phyloP scores from a whole-genome alignment of 2,888 invertebrate genomes.

The Gerris lacustris region DNA sequence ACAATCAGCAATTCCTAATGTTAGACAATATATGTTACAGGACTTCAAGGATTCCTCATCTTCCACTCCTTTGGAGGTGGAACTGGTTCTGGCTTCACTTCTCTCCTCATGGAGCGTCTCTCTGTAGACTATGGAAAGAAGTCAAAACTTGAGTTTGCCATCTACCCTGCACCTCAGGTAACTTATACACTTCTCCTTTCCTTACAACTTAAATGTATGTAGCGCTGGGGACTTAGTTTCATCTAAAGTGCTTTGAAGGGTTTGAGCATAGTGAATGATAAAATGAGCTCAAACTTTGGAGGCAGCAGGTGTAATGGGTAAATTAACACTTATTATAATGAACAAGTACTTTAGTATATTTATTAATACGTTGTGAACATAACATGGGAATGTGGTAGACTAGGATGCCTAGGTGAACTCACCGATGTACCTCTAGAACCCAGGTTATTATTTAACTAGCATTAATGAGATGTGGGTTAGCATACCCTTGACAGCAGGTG shows the following conservation, averaged over 20 bases:
- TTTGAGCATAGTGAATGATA: not conserved
- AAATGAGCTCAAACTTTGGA: not conserved
- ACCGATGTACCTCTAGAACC: too few relatives aligned
- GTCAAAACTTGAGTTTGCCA: constrained; percentile 51
- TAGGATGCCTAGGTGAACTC: too few relatives aligned
- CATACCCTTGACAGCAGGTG: too few relatives aligned
- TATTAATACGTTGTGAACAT: too few relatives aligned
- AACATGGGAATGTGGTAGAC: too few relatives aligned
- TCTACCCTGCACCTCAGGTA: constrained; percentile 52
- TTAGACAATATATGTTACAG: not conserved
- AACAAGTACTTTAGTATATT: too few relatives aligned
- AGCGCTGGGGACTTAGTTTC: not conserved
- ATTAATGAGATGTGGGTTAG: too few relatives aligned
- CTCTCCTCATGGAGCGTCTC: constrained; percentile 51
- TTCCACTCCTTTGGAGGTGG: constrained; percentile 52
- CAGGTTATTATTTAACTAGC: too few relatives aligned
- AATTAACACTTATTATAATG: too few relatives aligned
- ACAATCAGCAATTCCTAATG: too few relatives aligned
- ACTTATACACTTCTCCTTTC: not conserved
- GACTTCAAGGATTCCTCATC: constrained; percentile 48
- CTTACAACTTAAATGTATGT: not conserved
- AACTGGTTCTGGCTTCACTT: constrained; percentile 53
- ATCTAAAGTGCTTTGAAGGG: not conserved
- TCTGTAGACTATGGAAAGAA: constrained; percentile 56
- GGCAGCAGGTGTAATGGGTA: not conserved